Evolutionary conservation across 92 coral and sea anemone genomes (phyloP).

Genomic region (Plumapathes pennacea): DNA sequence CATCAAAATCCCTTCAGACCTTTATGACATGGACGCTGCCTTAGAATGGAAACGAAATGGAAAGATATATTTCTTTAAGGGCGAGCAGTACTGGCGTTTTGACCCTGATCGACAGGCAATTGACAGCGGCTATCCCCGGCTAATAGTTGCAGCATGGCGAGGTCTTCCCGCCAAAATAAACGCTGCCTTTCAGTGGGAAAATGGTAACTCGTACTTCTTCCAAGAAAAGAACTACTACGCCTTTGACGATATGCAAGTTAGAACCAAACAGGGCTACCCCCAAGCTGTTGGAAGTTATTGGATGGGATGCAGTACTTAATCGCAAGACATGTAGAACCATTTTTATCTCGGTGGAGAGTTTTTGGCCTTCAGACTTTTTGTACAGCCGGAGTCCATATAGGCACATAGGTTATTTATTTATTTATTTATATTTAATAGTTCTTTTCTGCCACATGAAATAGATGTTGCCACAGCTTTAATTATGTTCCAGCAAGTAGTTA

Average conservation of each 20-base stretch:
- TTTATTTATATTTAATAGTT: too few relatives aligned
- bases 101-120: not conserved
- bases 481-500: too few relatives aligned
- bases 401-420: too few relatives aligned
- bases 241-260: not conserved
- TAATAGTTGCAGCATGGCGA: not conserved
- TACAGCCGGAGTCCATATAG: too few relatives aligned
- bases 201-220: not conserved
- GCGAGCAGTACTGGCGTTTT: not conserved
- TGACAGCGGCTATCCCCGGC: not conserved
- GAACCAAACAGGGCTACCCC: not conserved
- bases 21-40: not conserved
- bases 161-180: not conserved
- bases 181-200: not conserved
- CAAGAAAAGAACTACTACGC: not conserved
- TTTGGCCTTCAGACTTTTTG: too few relatives aligned
- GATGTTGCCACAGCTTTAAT: too few relatives aligned
- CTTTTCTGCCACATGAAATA: too few relatives aligned
- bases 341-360: too few relatives aligned
- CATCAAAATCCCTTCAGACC: not conserved
- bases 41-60: not conserved
- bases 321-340: too few relatives aligned
- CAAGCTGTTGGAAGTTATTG: not conserved
- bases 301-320: not conserved
- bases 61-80: not conserved